Conservation (phyloP, 1,140 invertebrate species). For the Alviniconcha marisindica region DNA sequence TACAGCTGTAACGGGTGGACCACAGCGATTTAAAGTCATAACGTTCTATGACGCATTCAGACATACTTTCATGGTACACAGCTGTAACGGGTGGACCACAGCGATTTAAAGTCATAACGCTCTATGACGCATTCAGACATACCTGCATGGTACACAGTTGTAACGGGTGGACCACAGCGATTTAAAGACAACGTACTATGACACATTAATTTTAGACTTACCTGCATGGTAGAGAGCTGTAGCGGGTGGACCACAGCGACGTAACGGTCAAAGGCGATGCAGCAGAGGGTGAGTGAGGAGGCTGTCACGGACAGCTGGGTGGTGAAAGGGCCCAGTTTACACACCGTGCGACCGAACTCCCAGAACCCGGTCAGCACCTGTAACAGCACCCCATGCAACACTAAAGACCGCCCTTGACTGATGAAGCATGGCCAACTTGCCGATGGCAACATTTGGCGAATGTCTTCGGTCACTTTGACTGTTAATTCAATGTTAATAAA, state of each 20-base stretch:
- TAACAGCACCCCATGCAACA: not conserved
- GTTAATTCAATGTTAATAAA: no score
- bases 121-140: no score
- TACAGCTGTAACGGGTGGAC: no score
- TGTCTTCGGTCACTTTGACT: no score
- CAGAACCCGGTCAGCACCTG: slow-evolving; percentile 51
- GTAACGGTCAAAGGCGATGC: slow-evolving; percentile 66
- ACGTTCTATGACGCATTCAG: no score
- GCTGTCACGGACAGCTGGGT: slow-evolving; percentile 59
- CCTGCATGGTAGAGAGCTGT: slow-evolving; percentile 80
- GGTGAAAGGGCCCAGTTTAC: slow-evolving; percentile 61
- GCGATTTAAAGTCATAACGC: slow-evolving; percentile 59
- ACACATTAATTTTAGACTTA: slow-evolving; percentile 38
- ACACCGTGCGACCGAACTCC: slow-evolving; percentile 60
- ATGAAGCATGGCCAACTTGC: no score
- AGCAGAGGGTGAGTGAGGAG: slow-evolving; percentile 63
- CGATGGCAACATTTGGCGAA: no score
- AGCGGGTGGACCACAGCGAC: slow-evolving; percentile 75
- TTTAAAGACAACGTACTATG: no score
- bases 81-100: slow-evolving; percentile 81
- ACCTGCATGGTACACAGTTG: no score
- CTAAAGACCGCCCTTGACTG: no score
- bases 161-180: no score
- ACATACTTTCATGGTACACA: slow-evolving; percentile 77
- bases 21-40: no score